Evolutionary conservation across 2,888 invertebrate species (phyloP), one percentile per base, ranked within the genome.

Genomic region (Hypsopygia costalis): DNA sequence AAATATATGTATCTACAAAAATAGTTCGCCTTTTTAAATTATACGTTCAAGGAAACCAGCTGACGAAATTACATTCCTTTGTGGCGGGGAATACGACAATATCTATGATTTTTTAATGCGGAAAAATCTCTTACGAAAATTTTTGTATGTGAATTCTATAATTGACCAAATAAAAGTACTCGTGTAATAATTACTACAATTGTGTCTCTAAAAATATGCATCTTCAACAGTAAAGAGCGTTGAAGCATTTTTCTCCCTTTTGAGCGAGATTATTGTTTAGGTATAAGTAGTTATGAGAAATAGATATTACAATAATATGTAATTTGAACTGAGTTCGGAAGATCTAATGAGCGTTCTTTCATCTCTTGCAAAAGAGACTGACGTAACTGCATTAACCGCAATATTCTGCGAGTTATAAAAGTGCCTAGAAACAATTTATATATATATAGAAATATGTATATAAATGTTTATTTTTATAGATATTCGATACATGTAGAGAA

Each of bases 1-100:
- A 80, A 79, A 83, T 81, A 85, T 80, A 77, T 68, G 75, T 74
- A 76, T 81, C 87, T 88, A 88, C 86, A 88, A 88, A 88, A 88
- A 88, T 88, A 88, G 87, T 86, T 51, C 81, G 74, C 75, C 80
- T 85, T 85, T 74, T 70, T 55, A 80, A 83, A 81, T 65, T 70
- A 66, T 65, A 62, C 58, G 51, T 48, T 61, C 55, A 62, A 69
- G 68, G 63, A 73, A 74, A 75, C 67, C 59, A 60, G 69, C 63
- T 62, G 69, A 63, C 52, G 51, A 67, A 74, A 61, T 63, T 58
- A 58, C 43, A 50, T 47, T 55, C 52, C 40, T 48, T 52, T 55
- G 60, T 60, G 52, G 52, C 50, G 47, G 52, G 53, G 55, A 55
- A 55, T 56, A 61, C 46, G 46, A 44, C 40, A 36, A 38, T 38